Evolutionary conservation across 2,797 vertebrate genomes (phyloP), one percentile per base, ranked within the genome.

Genomic region (Harpagifer antarcticus): DNA sequence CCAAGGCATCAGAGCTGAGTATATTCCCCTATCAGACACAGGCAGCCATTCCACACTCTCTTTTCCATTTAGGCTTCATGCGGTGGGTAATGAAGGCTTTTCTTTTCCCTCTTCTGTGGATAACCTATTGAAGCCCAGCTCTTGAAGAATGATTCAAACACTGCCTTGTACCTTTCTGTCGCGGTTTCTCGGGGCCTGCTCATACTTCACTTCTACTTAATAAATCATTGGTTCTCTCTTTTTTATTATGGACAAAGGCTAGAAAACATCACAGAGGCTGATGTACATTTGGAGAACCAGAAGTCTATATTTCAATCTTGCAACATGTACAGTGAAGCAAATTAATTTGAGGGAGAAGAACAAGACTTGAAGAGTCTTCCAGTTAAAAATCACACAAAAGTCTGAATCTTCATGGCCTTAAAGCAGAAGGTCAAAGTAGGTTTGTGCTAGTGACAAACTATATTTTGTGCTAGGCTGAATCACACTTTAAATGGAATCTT

Each of bases 31-130:
- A 89, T 89, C 84, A 91, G 81, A 90, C 81, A 62, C 58, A 76
- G 79, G 81, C 90, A 93, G 92, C 88, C 89, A 88, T 88, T 89
- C 82, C 88, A 89, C 84, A 86, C 82, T 81, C 90, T 88, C 68
- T 81, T 88, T 87, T 81, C 90, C 88, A 92, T 91, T 93, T 91
- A 79, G 76, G 80, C 84, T 84, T 88, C 83, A 90, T 91, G 85
- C 70, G 49, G 65, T 68, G 75, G 58, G 86, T 87, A 90, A 91
- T 92, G 85, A 91, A 84, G 86, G 83, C 63, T 88, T 93, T 93
- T 84, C 65, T 85, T 90, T 91, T 85, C 69, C 72, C 70, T 78
- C 78, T 79, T 89, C 82, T 86, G 81, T 89, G 81, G 83, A 86
- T 79, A 90, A 91, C 78, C 86, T 90, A 90, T 88, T 91, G 86